These are phyloP conservation scores for Disparrhopalites patrizii DNA, from an alignment of 2,888 invertebrate species.

Conservation along the genomic window DNA sequence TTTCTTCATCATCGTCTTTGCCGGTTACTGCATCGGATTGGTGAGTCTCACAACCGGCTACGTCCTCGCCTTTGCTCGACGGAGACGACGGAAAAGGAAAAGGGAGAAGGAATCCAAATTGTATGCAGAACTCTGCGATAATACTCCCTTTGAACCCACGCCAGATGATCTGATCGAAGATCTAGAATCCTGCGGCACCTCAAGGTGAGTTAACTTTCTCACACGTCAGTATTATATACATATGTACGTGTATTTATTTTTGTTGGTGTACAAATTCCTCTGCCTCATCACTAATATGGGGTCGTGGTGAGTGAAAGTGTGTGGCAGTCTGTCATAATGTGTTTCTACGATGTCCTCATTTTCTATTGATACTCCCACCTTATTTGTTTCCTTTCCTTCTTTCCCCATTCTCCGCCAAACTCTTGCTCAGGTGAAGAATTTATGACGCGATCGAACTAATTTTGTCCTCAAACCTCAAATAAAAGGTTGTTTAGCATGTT, in stretches of 20 bases:
- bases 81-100: conserved; percentile 32
- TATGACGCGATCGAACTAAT: too few species aligned
- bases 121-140: conserved; percentile 29
- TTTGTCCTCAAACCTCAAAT: too few species aligned
- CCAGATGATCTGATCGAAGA: conserved; percentile 31
- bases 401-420: too few species aligned
- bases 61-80: conserved; percentile 41
- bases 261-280: not conserved
- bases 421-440: too few species aligned
- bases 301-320: too few species aligned
- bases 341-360: too few species aligned
- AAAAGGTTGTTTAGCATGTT: too few species aligned
- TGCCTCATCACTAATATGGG: not conserved
- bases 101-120: conserved; percentile 27
- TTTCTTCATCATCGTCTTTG: conserved; percentile 49
- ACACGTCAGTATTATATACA: not conserved
- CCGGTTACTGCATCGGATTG: conserved; percentile 47
- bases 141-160: conserved; percentile 31
- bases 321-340: too few species aligned
- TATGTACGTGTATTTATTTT: not conserved
- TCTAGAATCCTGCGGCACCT: conserved; percentile 23
- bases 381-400: too few species aligned
- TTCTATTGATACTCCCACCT: too few species aligned
- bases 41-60: conserved; percentile 47
- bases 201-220: conserved; percentile 17